Conservation (phyloP, 2,797 vertebrate species). For the Enteromius mattozi region DNA sequence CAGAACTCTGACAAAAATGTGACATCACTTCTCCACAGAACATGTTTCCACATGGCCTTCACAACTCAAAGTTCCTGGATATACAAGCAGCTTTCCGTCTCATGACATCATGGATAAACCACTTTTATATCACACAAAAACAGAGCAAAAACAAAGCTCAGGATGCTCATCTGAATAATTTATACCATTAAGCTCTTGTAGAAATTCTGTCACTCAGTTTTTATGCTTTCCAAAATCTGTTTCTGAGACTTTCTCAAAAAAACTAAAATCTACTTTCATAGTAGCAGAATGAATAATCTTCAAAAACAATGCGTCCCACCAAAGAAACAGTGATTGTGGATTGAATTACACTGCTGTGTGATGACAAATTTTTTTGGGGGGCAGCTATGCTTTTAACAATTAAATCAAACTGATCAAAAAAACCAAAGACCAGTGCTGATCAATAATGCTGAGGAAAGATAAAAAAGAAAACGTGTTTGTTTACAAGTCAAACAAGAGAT, state of each 20-base stretch:
- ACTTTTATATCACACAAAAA: neutral
- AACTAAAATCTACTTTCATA: neutral
- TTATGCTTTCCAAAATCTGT: neutral
- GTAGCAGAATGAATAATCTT: neutral
- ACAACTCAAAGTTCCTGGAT: constrained; percentile 5
- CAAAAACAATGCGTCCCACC: neutral
- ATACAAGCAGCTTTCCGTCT: constrained; percentile 3
- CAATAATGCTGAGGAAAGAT: constrained; percentile 12
- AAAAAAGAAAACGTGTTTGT: constrained; percentile 36
- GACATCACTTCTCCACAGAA: constrained; percentile 66
- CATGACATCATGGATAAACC: neutral
- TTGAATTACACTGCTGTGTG: neutral
- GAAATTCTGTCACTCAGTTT: neutral
- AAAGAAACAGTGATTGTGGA: neutral
- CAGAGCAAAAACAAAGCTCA: neutral
- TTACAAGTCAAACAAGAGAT: constrained; percentile 41
- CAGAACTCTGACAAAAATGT: constrained; percentile 64
- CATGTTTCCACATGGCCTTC: constrained; percentile 53
- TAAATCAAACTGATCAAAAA: neutral
- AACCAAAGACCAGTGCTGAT: neutral
- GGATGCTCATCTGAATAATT: neutral
- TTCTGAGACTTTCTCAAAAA: neutral
- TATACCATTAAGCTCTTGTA: neutral
- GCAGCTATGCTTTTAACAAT: neutral
- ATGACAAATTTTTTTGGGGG: neutral